A percentile compares a stretch with the other conserved stretches of the same genome.
Evolutionary conservation across 1,140 invertebrate species (phyloP).

Genomic region (Maconellicoccus hirsutus): DNA sequence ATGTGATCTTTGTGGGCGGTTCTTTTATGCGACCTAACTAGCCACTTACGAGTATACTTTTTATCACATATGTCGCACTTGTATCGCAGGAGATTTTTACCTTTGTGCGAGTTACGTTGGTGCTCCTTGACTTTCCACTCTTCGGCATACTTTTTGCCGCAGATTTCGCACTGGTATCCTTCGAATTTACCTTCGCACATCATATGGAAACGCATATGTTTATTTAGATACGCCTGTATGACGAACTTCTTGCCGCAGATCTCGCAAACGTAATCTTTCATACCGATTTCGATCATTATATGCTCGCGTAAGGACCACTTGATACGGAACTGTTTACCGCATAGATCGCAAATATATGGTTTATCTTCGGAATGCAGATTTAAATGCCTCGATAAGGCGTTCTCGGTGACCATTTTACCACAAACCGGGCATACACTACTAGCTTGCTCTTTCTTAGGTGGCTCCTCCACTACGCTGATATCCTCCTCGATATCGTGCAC

Average conservation of each 20-base stretch:
- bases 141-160: constrained; percentile 14
- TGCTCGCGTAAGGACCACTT: neutral
- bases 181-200: constrained; percentile 20
- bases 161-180: constrained; percentile 13
- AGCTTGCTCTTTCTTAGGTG: neutral
- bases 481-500: neutral
- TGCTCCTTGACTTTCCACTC: constrained; percentile 14
- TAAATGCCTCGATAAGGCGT: constrained; percentile 49
- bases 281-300: neutral
- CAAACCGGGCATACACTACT: constrained; percentile 58
- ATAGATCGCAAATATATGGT: constrained; percentile 37
- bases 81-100: constrained; percentile 37
- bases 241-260: constrained; percentile 10
- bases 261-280: constrained; percentile 6
- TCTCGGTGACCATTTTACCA: constrained; percentile 74
- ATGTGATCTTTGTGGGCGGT: constrained; percentile 30
- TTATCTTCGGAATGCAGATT: constrained; percentile 56
- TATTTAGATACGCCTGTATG: neutral
- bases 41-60: constrained; percentile 41
- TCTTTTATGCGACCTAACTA: constrained; percentile 65
- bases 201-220: constrained; percentile 21
- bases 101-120: constrained; percentile 32
- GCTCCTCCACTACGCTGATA: neutral
- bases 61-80: constrained; percentile 61
- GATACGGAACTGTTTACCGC: constrained; percentile 32